Evolutionary conservation across 2,113 vertebrate species (phyloP).

Genomic region (Tachysurus fulvidraco): DNA sequence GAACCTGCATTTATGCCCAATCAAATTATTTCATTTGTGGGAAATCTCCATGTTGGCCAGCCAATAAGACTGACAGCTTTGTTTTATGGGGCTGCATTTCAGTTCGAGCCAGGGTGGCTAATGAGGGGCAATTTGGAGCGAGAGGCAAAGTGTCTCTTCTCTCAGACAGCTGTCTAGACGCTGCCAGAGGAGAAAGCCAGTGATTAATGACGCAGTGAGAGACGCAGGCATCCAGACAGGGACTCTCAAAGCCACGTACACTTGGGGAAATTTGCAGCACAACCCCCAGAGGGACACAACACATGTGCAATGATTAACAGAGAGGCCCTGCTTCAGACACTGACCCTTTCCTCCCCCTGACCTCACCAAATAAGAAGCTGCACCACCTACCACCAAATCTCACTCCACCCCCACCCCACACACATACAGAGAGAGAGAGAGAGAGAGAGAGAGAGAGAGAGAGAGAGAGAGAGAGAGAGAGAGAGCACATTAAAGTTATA

Average conservation of each 20-base stretch:
- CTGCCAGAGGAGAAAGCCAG: slow-evolving; percentile 49
- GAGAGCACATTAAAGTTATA: not conserved
- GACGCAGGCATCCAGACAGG: slow-evolving; percentile 35
- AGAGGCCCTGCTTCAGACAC: slow-evolving; percentile 40
- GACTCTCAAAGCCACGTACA: slow-evolving; percentile 40
- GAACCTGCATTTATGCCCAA: slow-evolving; percentile 7
- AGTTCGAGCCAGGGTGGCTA: slow-evolving; percentile 37
- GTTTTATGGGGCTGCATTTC: slow-evolving; percentile 80
- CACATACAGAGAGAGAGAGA: slow-evolving; percentile 1
- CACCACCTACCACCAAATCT: not conserved
- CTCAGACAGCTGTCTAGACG: slow-evolving; percentile 58
- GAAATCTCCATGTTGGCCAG: slow-evolving; percentile 44
- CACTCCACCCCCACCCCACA: not conserved
- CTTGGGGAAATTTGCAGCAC: slow-evolving; percentile 25
- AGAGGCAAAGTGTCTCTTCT: slow-evolving; percentile 50
- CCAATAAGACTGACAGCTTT: slow-evolving; percentile 43
- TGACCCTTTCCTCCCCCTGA: slow-evolving; percentile 41
- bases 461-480: not conserved
- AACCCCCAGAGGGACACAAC: slow-evolving; percentile 32
- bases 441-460: not conserved
- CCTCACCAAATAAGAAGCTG: slow-evolving; percentile 25
- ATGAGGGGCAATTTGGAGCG: slow-evolving; percentile 51
- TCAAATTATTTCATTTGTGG: slow-evolving; percentile 41
- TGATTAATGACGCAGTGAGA: slow-evolving; percentile 54
- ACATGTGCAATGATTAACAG: slow-evolving; percentile 45